A percentile compares a stretch with the other conserved stretches of the same genome.
Evolutionary conservation across 2,888 invertebrate genomes (phyloP).

Genomic region (Andrena flavipes): DNA sequence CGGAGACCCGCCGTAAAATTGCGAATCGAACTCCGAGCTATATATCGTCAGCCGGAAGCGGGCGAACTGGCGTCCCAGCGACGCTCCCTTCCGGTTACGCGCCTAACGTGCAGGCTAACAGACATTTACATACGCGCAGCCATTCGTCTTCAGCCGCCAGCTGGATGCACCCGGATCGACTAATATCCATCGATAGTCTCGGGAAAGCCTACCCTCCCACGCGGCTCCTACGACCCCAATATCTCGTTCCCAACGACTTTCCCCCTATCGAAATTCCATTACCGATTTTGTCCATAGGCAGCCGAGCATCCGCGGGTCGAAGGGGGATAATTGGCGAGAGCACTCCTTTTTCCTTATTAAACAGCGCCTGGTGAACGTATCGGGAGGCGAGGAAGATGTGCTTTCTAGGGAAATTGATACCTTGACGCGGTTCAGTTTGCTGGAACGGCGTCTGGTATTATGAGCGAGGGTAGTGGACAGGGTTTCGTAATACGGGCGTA

Average conservation of each 20-base stretch:
- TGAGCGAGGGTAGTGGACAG: neutral
- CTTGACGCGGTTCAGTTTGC: constrained; percentile 1
- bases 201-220: constrained; percentile 25
- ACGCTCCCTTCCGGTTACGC: constrained; percentile 24
- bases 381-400: neutral
- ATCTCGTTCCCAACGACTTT: neutral
- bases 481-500: neutral
- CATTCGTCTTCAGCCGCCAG: constrained; percentile 41
- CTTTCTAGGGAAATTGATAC: constrained; percentile 32
- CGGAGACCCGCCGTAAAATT: constrained; percentile 39
- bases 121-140: constrained; percentile 50
- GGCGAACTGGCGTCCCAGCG: constrained; percentile 34
- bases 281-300: constrained; percentile 9
- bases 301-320: neutral
- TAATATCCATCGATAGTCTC: constrained; percentile 60
- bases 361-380: neutral
- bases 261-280: constrained; percentile 32
- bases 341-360: constrained; percentile 41
- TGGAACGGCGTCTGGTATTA: neutral
- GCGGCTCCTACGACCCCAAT: neutral
- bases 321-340: constrained; percentile 34
- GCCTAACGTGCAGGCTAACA: constrained; percentile 37
- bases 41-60: constrained; percentile 49
- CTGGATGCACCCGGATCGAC: constrained; percentile 61
- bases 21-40: constrained; percentile 56